These are phyloP conservation scores for Sesamia inferens DNA, from an alignment of 2,888 invertebrate genomes.

Conservation along the genomic window DNA sequence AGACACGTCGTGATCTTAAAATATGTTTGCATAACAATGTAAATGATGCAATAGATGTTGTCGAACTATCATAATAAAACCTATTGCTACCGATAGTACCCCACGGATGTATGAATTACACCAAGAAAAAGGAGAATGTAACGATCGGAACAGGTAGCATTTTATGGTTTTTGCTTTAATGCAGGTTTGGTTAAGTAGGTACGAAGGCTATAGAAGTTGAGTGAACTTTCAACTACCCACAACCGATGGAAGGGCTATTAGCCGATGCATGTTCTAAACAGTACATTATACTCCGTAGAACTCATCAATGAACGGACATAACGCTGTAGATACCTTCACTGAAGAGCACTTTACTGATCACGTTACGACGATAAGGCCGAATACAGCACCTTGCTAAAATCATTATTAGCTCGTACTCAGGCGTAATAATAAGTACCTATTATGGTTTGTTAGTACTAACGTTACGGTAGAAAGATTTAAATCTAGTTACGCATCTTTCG, in stretches of 20 bases:
- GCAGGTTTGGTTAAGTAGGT: neutral
- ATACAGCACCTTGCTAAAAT: constrained; percentile 48
- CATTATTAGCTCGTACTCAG: constrained; percentile 22
- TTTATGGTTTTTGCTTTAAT: neutral
- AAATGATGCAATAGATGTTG: too few species aligned
- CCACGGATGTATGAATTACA: neutral
- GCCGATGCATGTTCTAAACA: constrained; percentile 23
- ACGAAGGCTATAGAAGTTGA: neutral
- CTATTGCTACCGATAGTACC: too few species aligned
- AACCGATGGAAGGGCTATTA: constrained; percentile 4
- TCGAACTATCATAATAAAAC: too few species aligned
- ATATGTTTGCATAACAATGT: too few species aligned
- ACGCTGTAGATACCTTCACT: constrained; percentile 32
- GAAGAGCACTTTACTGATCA: constrained; percentile 45
- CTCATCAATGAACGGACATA: constrained; percentile 29
- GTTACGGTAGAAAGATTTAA: neutral
- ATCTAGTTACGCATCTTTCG: too few species aligned
- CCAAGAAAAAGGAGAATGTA: too few species aligned
- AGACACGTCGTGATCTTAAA: too few species aligned
- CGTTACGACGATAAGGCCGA: constrained; percentile 32
- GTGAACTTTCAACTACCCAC: constrained; percentile 5
- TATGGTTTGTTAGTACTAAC: neutral
- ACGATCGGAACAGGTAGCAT: neutral
- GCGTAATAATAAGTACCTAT: neutral
- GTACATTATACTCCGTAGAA: constrained; percentile 26